Conservation (phyloP, 1,140 invertebrate species). For the Drosophila biarmipes region DNA sequence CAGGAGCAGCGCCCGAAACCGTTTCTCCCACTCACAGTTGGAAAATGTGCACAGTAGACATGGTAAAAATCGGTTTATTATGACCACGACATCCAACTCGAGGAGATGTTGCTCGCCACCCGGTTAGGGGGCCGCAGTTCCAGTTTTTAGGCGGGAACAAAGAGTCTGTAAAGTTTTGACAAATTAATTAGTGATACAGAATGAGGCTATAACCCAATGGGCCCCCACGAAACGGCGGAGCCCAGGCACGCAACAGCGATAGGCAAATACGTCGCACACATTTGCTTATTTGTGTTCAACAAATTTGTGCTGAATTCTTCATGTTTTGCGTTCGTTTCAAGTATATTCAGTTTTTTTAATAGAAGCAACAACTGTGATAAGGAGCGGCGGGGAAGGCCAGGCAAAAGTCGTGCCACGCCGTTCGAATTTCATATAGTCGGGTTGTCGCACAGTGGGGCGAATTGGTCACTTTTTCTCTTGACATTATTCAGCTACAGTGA, state of each 20-base stretch:
- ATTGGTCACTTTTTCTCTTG: not conserved
- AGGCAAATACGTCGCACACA: slow-evolving; percentile 23
- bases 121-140: slow-evolving; percentile 16
- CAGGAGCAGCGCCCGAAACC: slow-evolving; percentile 39
- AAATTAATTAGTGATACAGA: slow-evolving; percentile 49
- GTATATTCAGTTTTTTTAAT: slow-evolving; percentile 61
- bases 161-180: slow-evolving; percentile 10
- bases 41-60: slow-evolving; percentile 48
- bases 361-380: slow-evolving; percentile 63
- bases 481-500: not conserved
- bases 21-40: slow-evolving; percentile 48
- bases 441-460: slow-evolving; percentile 45
- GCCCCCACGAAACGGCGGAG: slow-evolving; percentile 4
- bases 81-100: slow-evolving; percentile 67
- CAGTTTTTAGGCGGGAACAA: slow-evolving; percentile 10
- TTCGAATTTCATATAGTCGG: slow-evolving; percentile 60
- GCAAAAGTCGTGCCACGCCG: slow-evolving; percentile 51
- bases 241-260: slow-evolving; percentile 23
- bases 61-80: slow-evolving; percentile 70
- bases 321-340: slow-evolving; percentile 51
- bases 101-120: slow-evolving; percentile 40
- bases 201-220: slow-evolving; percentile 50
- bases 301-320: slow-evolving; percentile 71
- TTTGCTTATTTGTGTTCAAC: slow-evolving; percentile 58
- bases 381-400: slow-evolving; percentile 26